Evolutionary conservation across 2,113 vertebrate species (phyloP).

Genomic region (Catharus minimus): DNA sequence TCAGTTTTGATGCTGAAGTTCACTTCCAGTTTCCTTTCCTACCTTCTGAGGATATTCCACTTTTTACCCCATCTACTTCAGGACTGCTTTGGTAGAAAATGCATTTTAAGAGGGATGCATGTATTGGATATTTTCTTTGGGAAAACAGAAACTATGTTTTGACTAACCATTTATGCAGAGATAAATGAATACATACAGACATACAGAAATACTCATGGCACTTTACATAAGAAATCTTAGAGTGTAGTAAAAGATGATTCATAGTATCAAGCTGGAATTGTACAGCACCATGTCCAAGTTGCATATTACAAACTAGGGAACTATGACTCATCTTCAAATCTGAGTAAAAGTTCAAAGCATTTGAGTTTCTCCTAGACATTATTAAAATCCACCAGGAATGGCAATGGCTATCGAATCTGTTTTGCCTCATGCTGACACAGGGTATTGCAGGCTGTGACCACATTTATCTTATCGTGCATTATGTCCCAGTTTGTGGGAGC

Average conservation of each 20-base stretch:
- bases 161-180: not conserved
- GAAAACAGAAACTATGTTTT: not conserved
- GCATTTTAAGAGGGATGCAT: not conserved
- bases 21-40: not conserved
- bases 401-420: not conserved
- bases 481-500: not conserved
- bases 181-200: not conserved
- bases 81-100: not conserved
- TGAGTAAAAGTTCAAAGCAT: not conserved
- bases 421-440: accelerated
- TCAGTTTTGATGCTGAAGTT: not conserved
- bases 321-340: not conserved
- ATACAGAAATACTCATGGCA: not conserved
- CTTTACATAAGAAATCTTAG: not conserved
- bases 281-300: not conserved
- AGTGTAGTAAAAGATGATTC: not conserved
- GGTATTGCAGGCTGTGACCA: not conserved
- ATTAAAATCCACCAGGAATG: not conserved
- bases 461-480: not conserved
- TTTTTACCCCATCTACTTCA: not conserved
- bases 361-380: not conserved
- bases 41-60: not conserved
- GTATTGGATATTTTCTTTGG: not conserved
- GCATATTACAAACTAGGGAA: not conserved
- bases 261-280: not conserved